These are phyloP conservation scores for Musca vetustissima DNA, from an alignment of 1,140 invertebrate genomes.

Conservation along the genomic window DNA sequence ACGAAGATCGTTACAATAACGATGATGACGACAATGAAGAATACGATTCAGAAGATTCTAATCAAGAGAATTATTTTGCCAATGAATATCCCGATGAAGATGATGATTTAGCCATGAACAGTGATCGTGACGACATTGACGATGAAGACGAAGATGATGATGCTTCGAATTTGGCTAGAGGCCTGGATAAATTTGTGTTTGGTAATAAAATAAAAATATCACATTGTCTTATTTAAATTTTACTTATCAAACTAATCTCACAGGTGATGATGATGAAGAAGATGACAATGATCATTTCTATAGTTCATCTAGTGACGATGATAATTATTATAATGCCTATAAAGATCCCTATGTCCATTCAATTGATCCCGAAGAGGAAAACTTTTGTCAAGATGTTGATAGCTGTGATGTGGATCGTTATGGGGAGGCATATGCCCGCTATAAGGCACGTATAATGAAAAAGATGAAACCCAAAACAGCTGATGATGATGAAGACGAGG, in stretches of 20 bases:
- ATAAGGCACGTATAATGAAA: slow-evolving; percentile 56
- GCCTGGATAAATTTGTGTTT: slow-evolving; percentile 41
- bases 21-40: slow-evolving; percentile 32
- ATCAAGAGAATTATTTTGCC: slow-evolving; percentile 59
- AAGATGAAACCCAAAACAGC: slow-evolving; percentile 32
- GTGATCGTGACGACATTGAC: slow-evolving; percentile 49
- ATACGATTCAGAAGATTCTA: slow-evolving; percentile 58
- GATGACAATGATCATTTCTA: slow-evolving; percentile 19
- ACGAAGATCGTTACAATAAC: slow-evolving; percentile 40
- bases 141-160: slow-evolving; percentile 41
- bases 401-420: slow-evolving; percentile 58
- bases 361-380: slow-evolving; percentile 48
- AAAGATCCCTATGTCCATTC: slow-evolving; percentile 54
- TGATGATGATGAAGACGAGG: slow-evolving; percentile 54
- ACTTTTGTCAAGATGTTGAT: slow-evolving; percentile 57
- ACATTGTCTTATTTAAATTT: no score
- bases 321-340: slow-evolving; percentile 46
- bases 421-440: slow-evolving; percentile 61
- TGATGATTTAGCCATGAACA: slow-evolving; percentile 39
- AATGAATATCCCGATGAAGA: slow-evolving; percentile 62
- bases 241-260: no score
- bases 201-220: no score
- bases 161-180: slow-evolving; percentile 3
- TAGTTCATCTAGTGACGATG: slow-evolving; percentile 55
- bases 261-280: slow-evolving; percentile 30